A percentile compares a stretch with the other conserved stretches of the same genome.
Conservation (phyloP, 1,140 invertebrate species). For the Aphidius gifuensis region DNA sequence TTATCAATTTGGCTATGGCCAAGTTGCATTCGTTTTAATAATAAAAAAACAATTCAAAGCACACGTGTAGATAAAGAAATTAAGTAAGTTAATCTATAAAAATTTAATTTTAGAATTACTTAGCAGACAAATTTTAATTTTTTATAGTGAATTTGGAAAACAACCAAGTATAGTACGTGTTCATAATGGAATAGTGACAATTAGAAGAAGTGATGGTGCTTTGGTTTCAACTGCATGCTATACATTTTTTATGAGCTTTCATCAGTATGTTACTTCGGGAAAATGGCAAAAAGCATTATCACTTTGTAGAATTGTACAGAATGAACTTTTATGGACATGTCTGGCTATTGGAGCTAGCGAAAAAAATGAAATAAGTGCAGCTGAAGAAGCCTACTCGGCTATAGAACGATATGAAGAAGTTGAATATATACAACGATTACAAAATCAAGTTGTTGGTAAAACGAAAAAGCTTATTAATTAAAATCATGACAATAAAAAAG, state of each 20-base stretch:
- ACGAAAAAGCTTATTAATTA: no score
- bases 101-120: constrained; percentile 7
- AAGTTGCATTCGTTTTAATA: constrained; percentile 58
- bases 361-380: constrained; percentile 74
- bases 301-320: constrained; percentile 76
- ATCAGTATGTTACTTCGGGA: constrained; percentile 61
- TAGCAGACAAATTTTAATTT: constrained; percentile 17
- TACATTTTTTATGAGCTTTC: constrained; percentile 65
- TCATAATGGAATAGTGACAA: constrained; percentile 73
- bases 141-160: constrained; percentile 72
- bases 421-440: constrained; percentile 68
- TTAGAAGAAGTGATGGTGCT: constrained; percentile 70
- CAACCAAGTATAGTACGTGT: constrained; percentile 76
- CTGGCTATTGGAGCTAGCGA: constrained; percentile 83
- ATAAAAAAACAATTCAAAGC: constrained; percentile 67
- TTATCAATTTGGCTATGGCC: constrained; percentile 87
- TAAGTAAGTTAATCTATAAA: constrained; percentile 48
- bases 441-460: no score
- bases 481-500: no score
- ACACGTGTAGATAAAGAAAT: constrained; percentile 66
- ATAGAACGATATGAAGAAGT: constrained; percentile 91
- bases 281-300: constrained; percentile 76
- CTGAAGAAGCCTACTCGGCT: constrained; percentile 91
- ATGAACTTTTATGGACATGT: constrained; percentile 85
- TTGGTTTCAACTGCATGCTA: constrained; percentile 64